A percentile compares a stretch with the other conserved stretches of the same genome.
phyloP scores from a whole-genome alignment of 2,113 vertebrate species.

The Corythoichthys intestinalis region DNA sequence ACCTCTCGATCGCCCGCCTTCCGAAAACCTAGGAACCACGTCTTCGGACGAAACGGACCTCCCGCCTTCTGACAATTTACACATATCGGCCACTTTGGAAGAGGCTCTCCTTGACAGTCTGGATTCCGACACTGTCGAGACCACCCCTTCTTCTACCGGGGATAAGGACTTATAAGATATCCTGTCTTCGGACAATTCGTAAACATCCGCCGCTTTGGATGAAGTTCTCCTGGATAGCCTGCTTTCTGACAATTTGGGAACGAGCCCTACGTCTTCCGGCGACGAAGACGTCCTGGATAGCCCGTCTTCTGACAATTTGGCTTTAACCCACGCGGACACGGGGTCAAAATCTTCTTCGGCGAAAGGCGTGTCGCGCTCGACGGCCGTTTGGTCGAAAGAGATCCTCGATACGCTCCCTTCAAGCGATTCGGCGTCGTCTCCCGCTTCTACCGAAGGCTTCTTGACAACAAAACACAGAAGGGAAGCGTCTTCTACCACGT shows the following conservation, averaged over 20 bases:
- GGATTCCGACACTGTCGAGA: too few species aligned
- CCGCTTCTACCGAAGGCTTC: background rate
- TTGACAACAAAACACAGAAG: background rate
- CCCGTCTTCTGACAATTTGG: background rate
- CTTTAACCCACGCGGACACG: background rate
- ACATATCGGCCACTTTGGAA: too few species aligned
- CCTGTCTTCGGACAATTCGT: too few species aligned
- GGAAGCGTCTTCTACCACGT: background rate
- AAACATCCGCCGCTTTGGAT: background rate
- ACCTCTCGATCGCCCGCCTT: background rate
- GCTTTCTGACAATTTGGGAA: background rate
- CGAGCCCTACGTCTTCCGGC: background rate
- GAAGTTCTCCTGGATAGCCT: background rate
- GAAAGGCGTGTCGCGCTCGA: background rate
- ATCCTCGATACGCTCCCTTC: background rate
- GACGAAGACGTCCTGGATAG: background rate
- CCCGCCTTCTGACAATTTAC: background rate
- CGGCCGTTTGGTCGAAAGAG: background rate
- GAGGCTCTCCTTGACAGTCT: too few species aligned
- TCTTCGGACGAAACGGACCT: background rate
- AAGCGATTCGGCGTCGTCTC: background rate
- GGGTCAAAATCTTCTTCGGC: background rate
- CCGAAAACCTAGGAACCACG: background rate
- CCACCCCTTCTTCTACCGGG: too few species aligned
- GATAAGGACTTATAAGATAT: too few species aligned